A percentile compares a stretch with the other conserved stretches of the same genome.
These are phyloP conservation scores for Meles meles DNA, from an alignment of 2,113 vertebrate genomes.

Conservation along the genomic window DNA sequence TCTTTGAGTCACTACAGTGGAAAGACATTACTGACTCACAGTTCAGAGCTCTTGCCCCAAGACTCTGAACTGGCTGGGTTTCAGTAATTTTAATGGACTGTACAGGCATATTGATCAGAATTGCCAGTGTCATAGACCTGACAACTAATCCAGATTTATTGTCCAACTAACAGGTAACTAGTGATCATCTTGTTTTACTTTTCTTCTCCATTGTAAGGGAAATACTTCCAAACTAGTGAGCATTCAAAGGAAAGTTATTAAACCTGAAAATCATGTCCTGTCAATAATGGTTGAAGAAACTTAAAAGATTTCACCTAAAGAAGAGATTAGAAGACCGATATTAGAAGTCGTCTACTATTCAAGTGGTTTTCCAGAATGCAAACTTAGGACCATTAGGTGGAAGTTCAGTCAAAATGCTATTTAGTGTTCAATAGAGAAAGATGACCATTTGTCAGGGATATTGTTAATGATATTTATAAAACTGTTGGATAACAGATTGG, in stretches of 20 bases:
- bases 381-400: neutral
- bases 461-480: neutral
- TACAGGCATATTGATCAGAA: neutral
- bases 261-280: neutral
- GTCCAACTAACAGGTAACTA: neutral
- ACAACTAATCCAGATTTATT: neutral
- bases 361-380: neutral
- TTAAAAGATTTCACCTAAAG: neutral
- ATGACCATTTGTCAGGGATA: neutral
- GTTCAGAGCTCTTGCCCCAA: neutral
- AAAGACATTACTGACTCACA: neutral
- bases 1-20: neutral
- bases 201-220: neutral
- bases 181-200: neutral
- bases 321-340: neutral
- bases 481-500: neutral
- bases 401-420: neutral
- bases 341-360: neutral
- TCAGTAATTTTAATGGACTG: neutral
- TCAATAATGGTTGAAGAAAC: neutral
- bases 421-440: neutral
- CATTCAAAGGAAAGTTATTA: neutral
- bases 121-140: neutral
- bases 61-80: neutral
- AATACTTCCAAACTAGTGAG: neutral